phyloP scores from a whole-genome alignment of 2,113 vertebrate species.

The Aphyosemion australe region DNA sequence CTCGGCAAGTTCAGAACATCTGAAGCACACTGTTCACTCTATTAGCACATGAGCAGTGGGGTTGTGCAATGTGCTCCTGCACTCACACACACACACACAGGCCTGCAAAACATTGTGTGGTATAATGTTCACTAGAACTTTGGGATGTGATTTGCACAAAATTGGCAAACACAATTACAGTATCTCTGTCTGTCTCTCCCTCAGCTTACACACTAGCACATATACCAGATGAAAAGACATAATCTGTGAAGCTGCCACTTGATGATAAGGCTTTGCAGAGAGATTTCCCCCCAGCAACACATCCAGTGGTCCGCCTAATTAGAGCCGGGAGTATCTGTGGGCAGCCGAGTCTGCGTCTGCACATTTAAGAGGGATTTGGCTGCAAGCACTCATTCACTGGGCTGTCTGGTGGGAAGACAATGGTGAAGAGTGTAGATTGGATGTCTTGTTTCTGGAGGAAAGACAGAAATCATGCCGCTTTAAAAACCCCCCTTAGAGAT shows the following conservation, averaged over 20 bases:
- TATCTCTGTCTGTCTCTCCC: slow-evolving; percentile 28
- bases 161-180: slow-evolving; percentile 23
- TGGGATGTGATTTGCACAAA: slow-evolving; percentile 15
- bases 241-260: slow-evolving; percentile 64
- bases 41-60: slow-evolving; percentile 8
- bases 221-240: slow-evolving; percentile 46
- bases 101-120: slow-evolving; percentile 2
- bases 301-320: slow-evolving; percentile 66
- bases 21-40: slow-evolving; percentile 37
- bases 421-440: slow-evolving; percentile 55
- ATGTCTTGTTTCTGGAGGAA: slow-evolving; percentile 53
- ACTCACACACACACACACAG: not conserved
- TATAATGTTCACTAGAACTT: slow-evolving; percentile 19
- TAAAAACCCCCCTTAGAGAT: slow-evolving; percentile 59
- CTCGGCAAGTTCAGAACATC: slow-evolving; percentile 54
- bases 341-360: slow-evolving; percentile 45
- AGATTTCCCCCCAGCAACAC: slow-evolving; percentile 47
- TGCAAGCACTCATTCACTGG: slow-evolving; percentile 41
- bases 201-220: slow-evolving; percentile 35
- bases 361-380: slow-evolving; percentile 63
- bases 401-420: slow-evolving; percentile 63
- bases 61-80: slow-evolving; percentile 38
- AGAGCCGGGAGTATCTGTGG: slow-evolving; percentile 61
- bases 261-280: slow-evolving; percentile 59
- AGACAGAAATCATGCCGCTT: slow-evolving; percentile 54